A percentile compares a stretch with the other conserved stretches of the same genome.
Evolutionary conservation across 2,888 invertebrate genomes (phyloP).

Genomic region (Drosophila borborema): DNA sequence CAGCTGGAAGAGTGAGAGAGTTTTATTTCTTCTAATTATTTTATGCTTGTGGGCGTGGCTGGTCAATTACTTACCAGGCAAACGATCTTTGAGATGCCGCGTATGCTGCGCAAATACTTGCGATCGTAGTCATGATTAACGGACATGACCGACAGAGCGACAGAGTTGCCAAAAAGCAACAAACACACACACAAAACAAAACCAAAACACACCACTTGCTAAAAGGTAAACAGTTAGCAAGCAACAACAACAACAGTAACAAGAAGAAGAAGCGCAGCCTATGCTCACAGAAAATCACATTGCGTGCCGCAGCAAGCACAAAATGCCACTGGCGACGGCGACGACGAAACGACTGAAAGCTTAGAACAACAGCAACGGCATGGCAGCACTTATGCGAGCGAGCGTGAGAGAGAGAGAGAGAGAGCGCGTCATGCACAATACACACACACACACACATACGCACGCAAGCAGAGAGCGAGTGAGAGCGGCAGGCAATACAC

Average conservation of each 20-base stretch:
- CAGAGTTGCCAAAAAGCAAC: slow-evolving; percentile 9
- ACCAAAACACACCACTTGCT: slow-evolving; percentile 13
- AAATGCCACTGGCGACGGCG: slow-evolving; percentile 48
- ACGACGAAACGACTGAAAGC: slow-evolving; percentile 40
- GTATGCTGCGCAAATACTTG: slow-evolving; percentile 67
- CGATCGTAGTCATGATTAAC: slow-evolving; percentile 58
- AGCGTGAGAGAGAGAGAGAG: slow-evolving; percentile 16
- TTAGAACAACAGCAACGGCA: slow-evolving; percentile 30
- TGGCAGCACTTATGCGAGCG: slow-evolving; percentile 18
- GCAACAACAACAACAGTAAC: slow-evolving; percentile 15
- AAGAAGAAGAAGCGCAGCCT: slow-evolving; percentile 19
- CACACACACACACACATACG: not conserved
- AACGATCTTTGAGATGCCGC: slow-evolving; percentile 62
- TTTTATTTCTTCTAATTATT: not conserved
- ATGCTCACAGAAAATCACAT: slow-evolving; percentile 46
- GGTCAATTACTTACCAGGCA: slow-evolving; percentile 61
- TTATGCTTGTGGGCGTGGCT: slow-evolving; percentile 11
- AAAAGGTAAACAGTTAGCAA: slow-evolving; percentile 16
- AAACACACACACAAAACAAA: not conserved
- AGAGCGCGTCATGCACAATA: slow-evolving; percentile 7
- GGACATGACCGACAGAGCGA: slow-evolving; percentile 40
- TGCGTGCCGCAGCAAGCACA: slow-evolving; percentile 51
- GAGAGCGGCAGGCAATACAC: not conserved
- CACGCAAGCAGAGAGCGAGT: not conserved
- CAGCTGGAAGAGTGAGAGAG: slow-evolving; percentile 10